Evolutionary conservation across 2,113 vertebrate species (phyloP), one percentile per base, ranked within the genome.

Genomic region (Callospermophilus lateralis): DNA sequence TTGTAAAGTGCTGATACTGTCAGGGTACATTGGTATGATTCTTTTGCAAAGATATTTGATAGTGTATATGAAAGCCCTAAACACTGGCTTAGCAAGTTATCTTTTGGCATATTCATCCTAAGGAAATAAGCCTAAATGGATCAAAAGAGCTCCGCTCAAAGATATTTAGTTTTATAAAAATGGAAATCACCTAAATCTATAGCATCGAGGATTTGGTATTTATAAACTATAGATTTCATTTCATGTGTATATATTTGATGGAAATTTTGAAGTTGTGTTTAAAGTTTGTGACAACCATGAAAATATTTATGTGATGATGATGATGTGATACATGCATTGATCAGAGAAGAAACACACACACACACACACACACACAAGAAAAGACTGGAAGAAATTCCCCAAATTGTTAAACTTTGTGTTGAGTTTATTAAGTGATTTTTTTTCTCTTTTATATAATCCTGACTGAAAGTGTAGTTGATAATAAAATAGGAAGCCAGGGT

Each of bases 101-200:
- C 22, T 53, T 61, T 83, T 55, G 32, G 37, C 39, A 30, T 53
- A 39, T 84, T 80, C 15, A 58, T 67, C 45, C 55, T 51, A 22
- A 89, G 15, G 12, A 65, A 88, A 30, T 67, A 73, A 65, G 37
- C 61, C 65, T 85, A 91, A 90, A 65, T 84, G 24, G 17, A 90
- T 83, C n/a, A 58, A 48, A 84, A 85, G 39, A 28, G 37, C 58
- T 53, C 26, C n/a, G 3, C 30, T 51, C 7, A 72, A 37, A 90
- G 37, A 34, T 84, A 42, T 74, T 37, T 51, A 81, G 34, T 80
- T 80, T 70, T 72, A 1, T 39, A 88, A 61, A 90, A 92, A 26
- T 88, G n/a, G 42, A 91, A 90, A 90, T 76, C 45, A 81, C 68
- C 51, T 79, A 89, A 81, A 90, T 84, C 48, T 51, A 13, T 8